These are phyloP conservation scores for Solea senegalensis DNA, from an alignment of 2,113 vertebrate species.

Conservation along the genomic window DNA sequence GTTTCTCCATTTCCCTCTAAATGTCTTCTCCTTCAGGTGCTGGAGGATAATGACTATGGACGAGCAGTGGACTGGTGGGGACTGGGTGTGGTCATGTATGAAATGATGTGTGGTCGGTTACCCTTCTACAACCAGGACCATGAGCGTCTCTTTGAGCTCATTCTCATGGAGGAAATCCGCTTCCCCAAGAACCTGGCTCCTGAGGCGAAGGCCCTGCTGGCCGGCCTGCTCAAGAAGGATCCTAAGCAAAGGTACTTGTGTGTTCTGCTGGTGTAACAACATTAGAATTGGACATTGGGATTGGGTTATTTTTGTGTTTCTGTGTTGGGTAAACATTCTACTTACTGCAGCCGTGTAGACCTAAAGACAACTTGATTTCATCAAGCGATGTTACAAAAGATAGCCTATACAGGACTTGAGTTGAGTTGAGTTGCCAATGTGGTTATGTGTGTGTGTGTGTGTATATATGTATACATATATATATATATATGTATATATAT, in stretches of 20 bases:
- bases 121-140: slow-evolving; percentile 99
- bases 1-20: not conserved
- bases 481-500: too few relatives aligned
- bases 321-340: too few relatives aligned
- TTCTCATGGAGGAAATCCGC: slow-evolving; percentile 98
- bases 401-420: too few relatives aligned
- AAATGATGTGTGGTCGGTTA: slow-evolving; percentile 95
- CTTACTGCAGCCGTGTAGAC: too few relatives aligned
- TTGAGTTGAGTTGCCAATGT: too few relatives aligned
- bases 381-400: too few relatives aligned
- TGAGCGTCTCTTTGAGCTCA: slow-evolving; percentile 96
- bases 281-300: not conserved
- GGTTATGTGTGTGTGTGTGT: too few relatives aligned
- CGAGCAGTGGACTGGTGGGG: slow-evolving; percentile 99
- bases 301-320: too few relatives aligned
- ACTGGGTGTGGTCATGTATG: slow-evolving; percentile 96
- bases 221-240: slow-evolving; percentile 93
- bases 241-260: slow-evolving; percentile 88
- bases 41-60: slow-evolving; percentile 97
- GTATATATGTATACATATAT: too few relatives aligned
- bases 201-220: slow-evolving; percentile 91
- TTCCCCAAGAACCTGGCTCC: slow-evolving; percentile 95
- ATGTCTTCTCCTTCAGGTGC: slow-evolving; percentile 80
- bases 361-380: too few relatives aligned
- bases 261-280: not conserved